Evolutionary conservation across 2,888 invertebrate species (phyloP).

Genomic region (Campoletis raptor): DNA sequence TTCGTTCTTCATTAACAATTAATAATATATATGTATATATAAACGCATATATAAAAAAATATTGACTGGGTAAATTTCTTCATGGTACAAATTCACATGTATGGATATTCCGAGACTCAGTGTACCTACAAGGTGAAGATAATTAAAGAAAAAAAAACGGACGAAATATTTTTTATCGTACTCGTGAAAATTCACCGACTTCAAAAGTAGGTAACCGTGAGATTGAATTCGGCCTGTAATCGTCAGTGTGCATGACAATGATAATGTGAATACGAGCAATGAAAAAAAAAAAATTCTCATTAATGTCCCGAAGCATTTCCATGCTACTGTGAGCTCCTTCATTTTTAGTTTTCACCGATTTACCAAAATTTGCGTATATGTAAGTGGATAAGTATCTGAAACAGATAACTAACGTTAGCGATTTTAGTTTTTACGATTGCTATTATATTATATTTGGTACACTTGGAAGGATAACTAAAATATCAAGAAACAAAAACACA

Average conservation of each 20-base stretch:
- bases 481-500: slow-evolving; percentile 14
- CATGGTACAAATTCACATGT: slow-evolving; percentile 14
- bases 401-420: background rate
- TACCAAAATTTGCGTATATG: background rate
- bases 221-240: background rate
- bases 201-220: slow-evolving; percentile 3
- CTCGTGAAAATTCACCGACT: slow-evolving; percentile 1
- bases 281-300: background rate
- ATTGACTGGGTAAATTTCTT: background rate
- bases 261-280: background rate
- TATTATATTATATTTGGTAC: slow-evolving; percentile 28
- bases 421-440: slow-evolving; percentile 25
- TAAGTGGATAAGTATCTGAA: background rate
- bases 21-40: background rate
- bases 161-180: background rate
- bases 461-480: background rate
- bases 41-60: background rate
- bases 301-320: background rate
- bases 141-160: background rate
- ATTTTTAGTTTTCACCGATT: background rate
- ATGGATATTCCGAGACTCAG: slow-evolving; percentile 1
- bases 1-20: slow-evolving; percentile 10
- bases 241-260: slow-evolving; percentile 8
- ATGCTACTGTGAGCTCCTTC: background rate
- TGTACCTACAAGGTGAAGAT: slow-evolving; percentile 8